Percentiles rank a stretch among this genome's conserved stretches.
Evolutionary conservation across 2,113 vertebrate species (phyloP).

Genomic region (Jaculus jaculus): DNA sequence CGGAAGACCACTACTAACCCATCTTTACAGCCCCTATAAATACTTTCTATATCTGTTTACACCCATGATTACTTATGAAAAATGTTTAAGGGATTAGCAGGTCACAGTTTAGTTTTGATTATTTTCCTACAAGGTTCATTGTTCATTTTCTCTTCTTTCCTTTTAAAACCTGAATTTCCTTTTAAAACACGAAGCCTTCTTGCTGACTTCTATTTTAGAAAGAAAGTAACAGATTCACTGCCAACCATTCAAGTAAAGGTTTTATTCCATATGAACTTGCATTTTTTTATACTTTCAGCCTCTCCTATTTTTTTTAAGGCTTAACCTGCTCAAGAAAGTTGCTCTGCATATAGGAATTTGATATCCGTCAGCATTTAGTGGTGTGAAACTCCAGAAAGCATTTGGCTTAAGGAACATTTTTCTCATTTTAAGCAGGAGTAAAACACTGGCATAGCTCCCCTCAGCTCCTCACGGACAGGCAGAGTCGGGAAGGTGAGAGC

Average conservation of each 20-base stretch:
- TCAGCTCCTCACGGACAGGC: neutral
- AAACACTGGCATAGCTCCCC: rapidly evolving
- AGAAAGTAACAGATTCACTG: neutral
- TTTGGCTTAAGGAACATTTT: neutral
- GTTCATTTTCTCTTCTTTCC: neutral
- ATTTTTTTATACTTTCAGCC: neutral
- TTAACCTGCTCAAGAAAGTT: neutral
- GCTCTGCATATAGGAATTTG: neutral
- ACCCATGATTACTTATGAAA: neutral
- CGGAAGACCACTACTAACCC: no score
- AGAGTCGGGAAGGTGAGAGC: rapidly evolving
- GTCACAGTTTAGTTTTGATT: neutral
- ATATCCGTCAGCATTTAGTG: neutral
- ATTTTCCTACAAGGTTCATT: neutral
- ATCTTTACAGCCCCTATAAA: neutral
- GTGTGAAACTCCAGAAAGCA: neutral
- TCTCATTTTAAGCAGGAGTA: neutral
- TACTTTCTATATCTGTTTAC: rapidly evolving
- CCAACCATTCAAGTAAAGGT: neutral
- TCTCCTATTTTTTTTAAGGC: neutral
- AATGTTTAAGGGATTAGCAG: neutral
- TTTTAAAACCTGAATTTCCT: neutral
- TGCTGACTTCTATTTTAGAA: neutral
- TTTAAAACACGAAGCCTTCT: neutral
- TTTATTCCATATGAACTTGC: neutral